Evolutionary conservation across 2,888 invertebrate genomes (phyloP).

Genomic region (Eremobia ochroleuca): DNA sequence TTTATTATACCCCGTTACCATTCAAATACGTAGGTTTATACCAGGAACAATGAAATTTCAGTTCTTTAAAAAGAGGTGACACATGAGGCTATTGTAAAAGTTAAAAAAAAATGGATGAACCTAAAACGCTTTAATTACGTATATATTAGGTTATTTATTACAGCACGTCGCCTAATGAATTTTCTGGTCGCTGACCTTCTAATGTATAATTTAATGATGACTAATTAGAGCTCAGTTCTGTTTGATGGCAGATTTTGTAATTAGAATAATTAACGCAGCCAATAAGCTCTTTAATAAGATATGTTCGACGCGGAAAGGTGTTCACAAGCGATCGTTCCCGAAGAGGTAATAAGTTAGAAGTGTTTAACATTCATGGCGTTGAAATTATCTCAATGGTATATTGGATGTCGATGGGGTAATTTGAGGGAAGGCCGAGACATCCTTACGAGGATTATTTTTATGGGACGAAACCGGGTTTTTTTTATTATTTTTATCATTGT

Average conservation of each 20-base stretch:
- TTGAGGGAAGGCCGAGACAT: neutral
- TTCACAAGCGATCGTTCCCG: neutral
- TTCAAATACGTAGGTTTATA: neutral
- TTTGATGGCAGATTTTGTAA: neutral
- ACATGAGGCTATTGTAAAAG: neutral
- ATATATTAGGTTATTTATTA: neutral
- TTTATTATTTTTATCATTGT: too few species aligned
- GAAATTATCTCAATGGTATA: neutral
- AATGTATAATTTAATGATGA: slow-evolving; percentile 1
- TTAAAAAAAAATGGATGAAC: neutral
- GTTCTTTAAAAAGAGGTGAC: neutral
- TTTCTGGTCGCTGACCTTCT: neutral
- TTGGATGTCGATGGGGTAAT: neutral
- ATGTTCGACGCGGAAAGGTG: neutral
- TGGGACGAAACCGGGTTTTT: too few species aligned
- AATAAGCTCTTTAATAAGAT: slow-evolving; percentile 13
- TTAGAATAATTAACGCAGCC: neutral
- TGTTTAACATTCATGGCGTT: neutral
- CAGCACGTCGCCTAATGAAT: neutral
- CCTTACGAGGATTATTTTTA: neutral
- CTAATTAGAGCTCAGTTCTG: neutral
- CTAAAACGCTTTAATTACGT: neutral
- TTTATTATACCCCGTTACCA: too few species aligned
- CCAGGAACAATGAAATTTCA: neutral
- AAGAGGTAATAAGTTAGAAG: neutral